phyloP scores from a whole-genome alignment of 2,797 vertebrate species.

The Yasuhikotakia modesta region DNA sequence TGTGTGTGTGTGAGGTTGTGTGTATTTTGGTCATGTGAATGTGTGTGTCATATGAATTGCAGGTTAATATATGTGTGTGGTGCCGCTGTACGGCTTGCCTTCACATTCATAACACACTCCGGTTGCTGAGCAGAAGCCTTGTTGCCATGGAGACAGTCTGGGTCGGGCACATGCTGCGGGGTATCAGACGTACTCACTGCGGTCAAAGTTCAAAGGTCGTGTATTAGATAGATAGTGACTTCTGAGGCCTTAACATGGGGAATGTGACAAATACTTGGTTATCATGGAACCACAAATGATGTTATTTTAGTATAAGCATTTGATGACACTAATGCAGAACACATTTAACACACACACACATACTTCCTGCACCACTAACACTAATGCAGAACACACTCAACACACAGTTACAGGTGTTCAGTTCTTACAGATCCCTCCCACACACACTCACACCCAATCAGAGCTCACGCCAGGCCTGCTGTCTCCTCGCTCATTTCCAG shows the following conservation, averaged over 20 bases:
- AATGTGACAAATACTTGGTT: background rate
- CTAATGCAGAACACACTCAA: too few relatives aligned
- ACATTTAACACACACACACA: too few relatives aligned
- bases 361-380: too few relatives aligned
- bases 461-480: constrained; percentile 51
- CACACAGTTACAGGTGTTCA: constrained; percentile 59
- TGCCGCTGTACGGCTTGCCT: constrained; percentile 41
- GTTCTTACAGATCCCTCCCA: constrained; percentile 54
- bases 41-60: background rate
- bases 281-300: background rate
- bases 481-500: constrained; percentile 59
- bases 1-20: background rate
- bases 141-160: constrained; percentile 62
- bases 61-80: constrained; percentile 9
- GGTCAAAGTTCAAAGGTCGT: constrained; percentile 62
- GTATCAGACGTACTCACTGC: constrained; percentile 50
- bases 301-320: too few relatives aligned
- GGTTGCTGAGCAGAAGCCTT: constrained; percentile 56
- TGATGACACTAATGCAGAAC: too few relatives aligned
- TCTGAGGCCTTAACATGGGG: background rate
- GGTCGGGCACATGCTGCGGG: constrained; percentile 40
- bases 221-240: constrained; percentile 25
- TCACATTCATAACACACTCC: constrained; percentile 34
- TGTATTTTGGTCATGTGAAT: constrained; percentile 14
- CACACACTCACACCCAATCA: constrained; percentile 56